Percentiles rank a stretch among this genome's conserved stretches.
Conservation (phyloP, 2,113 vertebrate genomes). For the Leptobrachium leishanense region DNA sequence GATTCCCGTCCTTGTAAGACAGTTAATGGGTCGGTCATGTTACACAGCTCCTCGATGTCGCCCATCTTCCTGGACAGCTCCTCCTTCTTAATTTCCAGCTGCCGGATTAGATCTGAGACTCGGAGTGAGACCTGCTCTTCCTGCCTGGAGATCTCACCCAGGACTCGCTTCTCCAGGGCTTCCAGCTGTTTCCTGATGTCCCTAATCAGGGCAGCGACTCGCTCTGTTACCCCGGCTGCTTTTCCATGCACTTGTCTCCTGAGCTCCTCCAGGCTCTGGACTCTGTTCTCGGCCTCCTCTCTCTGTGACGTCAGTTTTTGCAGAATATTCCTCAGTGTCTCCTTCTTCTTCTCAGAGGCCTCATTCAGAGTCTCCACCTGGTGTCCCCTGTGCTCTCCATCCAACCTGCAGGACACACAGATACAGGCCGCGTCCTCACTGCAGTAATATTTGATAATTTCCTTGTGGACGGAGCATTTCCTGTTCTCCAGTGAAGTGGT, state of each 20-base stretch:
- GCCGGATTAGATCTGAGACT: not conserved
- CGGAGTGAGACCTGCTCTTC: not conserved
- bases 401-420: not conserved
- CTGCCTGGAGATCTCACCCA: not conserved
- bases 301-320: not conserved
- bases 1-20: not conserved
- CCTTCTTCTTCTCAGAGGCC: not conserved
- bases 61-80: constrained; percentile 35
- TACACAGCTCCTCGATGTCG: not conserved
- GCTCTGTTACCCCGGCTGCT: not conserved
- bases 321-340: not conserved
- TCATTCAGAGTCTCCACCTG: not conserved
- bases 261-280: not conserved
- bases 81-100: constrained; percentile 30
- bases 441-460: too few relatives aligned
- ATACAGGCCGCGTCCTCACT: not conserved
- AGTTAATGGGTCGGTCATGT: not conserved
- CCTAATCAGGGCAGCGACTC: not conserved
- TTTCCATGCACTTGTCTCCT: constrained; percentile 50
- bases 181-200: not conserved
- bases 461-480: not conserved
- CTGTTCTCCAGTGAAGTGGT: constrained; percentile 47
- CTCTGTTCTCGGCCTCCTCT: not conserved
- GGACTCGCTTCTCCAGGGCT: not conserved
- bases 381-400: not conserved